Conservation (phyloP, 2,113 vertebrate genomes). For the Chionodraco myersi region DNA sequence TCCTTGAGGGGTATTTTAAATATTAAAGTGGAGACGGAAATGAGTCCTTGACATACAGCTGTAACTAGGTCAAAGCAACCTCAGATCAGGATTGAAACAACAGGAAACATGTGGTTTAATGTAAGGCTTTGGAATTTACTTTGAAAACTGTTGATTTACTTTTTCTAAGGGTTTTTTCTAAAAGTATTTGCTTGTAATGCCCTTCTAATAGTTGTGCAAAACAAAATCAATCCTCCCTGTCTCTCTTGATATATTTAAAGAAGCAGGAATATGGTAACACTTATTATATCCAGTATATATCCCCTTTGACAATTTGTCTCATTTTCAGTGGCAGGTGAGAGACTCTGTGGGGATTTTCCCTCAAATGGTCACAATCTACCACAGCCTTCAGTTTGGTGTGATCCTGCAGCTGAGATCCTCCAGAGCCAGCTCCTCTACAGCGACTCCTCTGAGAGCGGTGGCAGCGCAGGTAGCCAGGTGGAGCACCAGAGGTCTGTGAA, state of each 20-base stretch:
- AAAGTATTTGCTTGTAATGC: not conserved
- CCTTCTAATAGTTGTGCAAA: conserved; percentile 70
- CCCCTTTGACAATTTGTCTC: conserved; percentile 66
- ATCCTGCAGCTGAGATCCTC: conserved; percentile 69
- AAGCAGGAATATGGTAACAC: conserved; percentile 31
- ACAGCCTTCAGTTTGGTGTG: conserved; percentile 61
- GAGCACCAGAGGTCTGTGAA: conserved; percentile 90
- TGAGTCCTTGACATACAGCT: conserved; percentile 17
- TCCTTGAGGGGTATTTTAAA: conserved; percentile 15
- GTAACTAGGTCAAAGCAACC: conserved; percentile 12
- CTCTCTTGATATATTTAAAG: not conserved
- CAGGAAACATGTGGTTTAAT: conserved; percentile 12
- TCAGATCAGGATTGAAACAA: conserved; percentile 46
- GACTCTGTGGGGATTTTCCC: conserved; percentile 75
- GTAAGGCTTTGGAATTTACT: conserved; percentile 36
- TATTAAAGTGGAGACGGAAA: conserved; percentile 14
- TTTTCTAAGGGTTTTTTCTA: not conserved
- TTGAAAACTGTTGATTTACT: conserved; percentile 34
- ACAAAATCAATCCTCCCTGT: conserved; percentile 49
- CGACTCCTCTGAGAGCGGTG: conserved; percentile 87
- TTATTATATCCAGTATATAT: not conserved
- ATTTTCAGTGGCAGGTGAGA: conserved; percentile 79
- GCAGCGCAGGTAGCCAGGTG: conserved; percentile 87
- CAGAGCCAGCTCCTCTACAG: conserved; percentile 87
- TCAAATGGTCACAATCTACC: conserved; percentile 81